Conservation (phyloP, 2,888 invertebrate genomes). For the Pseudococcus viburni region DNA sequence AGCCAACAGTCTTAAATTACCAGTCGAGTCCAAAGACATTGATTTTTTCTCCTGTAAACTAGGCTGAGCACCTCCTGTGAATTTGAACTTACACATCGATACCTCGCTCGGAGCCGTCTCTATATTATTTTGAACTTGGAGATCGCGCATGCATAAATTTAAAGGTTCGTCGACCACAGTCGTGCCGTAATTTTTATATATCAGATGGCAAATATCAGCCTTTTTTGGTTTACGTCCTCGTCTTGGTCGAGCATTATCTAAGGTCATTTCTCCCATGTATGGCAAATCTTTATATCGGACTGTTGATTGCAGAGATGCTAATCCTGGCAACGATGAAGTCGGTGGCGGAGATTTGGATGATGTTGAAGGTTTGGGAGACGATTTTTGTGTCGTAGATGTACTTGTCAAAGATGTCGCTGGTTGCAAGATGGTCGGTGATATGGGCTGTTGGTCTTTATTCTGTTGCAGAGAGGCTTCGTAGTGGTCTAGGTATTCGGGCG, state of each 20-base stretch:
- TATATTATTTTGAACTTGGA: constrained; percentile 40
- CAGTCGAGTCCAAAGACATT: constrained; percentile 82
- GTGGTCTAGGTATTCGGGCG: constrained; percentile 84
- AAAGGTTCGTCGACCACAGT: constrained; percentile 84
- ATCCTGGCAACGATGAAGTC: neutral
- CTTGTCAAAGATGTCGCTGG: neutral
- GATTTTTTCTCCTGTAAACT: constrained; percentile 92
- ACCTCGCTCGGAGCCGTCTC: constrained; percentile 72
- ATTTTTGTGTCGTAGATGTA: constrained; percentile 13
- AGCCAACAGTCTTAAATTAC: constrained; percentile 53
- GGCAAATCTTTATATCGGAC: constrained; percentile 82
- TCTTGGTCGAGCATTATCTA: constrained; percentile 88
- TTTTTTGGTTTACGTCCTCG: constrained; percentile 92
- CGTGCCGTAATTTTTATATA: constrained; percentile 92
- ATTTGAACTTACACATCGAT: constrained; percentile 93
- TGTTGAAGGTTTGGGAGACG: constrained; percentile 20
- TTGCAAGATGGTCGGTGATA: neutral
- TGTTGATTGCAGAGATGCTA: constrained; percentile 70
- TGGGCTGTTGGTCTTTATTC: constrained; percentile 3
- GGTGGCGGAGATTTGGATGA: neutral
- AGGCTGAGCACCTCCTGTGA: constrained; percentile 91
- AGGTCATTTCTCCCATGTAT: constrained; percentile 93
- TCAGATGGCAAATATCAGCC: constrained; percentile 91
- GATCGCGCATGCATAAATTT: constrained; percentile 82
- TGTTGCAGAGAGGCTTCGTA: constrained; percentile 79